phyloP scores from a whole-genome alignment of 2,888 invertebrate species.

The Lasioglossum figueresi region DNA sequence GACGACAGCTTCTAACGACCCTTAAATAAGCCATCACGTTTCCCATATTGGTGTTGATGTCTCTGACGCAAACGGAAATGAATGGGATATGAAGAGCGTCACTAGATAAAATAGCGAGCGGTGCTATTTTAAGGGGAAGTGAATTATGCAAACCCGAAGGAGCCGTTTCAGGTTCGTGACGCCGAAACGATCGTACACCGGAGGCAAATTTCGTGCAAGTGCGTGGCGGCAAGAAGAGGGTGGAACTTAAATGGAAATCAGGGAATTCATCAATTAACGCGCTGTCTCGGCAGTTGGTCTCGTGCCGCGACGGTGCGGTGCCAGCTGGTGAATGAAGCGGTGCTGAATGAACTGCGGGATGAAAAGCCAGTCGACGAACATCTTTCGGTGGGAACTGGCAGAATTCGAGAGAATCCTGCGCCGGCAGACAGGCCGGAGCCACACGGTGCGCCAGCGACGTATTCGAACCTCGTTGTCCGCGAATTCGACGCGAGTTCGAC shows the following conservation, averaged over 20 bases:
- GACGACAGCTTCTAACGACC: background rate
- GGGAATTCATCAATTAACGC: background rate
- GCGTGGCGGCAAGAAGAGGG: background rate
- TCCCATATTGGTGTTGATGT: background rate
- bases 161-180: too few species aligned
- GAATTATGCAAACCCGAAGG: background rate
- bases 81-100: background rate
- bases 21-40: background rate
- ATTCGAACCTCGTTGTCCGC: background rate
- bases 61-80: background rate
- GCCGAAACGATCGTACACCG: too few species aligned
- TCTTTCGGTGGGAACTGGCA: background rate
- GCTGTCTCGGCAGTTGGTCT: background rate
- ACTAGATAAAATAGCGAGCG: background rate
- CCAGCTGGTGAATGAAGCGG: background rate
- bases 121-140: background rate
- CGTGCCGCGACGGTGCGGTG: background rate
- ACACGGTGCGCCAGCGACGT: background rate
- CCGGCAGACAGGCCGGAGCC: slow-evolving; percentile 51
- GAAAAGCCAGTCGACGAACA: background rate
- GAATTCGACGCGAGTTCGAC: background rate
- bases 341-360: background rate
- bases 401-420: background rate
- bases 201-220: background rate
- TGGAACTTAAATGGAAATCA: background rate